A percentile compares a stretch with the other conserved stretches of the same genome.
Evolutionary conservation across 2,888 invertebrate genomes (phyloP).

Genomic region (Leuctra nigra): DNA sequence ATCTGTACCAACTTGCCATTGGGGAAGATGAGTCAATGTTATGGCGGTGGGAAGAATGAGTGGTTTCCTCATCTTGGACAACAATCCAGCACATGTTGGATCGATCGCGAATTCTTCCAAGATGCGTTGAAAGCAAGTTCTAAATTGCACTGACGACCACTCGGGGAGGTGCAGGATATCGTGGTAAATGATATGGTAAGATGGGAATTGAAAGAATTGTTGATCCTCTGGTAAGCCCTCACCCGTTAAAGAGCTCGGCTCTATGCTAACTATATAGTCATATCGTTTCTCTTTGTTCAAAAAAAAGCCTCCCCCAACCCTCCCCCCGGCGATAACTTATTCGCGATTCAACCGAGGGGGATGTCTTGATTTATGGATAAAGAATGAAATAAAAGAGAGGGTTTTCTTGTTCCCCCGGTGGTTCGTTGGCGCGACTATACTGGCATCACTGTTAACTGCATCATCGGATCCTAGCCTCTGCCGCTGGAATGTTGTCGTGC

Average conservation of each 20-base stretch:
- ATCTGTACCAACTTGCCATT: too few species aligned
- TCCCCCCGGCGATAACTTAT: background rate
- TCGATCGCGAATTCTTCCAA: too few species aligned
- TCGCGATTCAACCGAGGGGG: constrained; percentile 2
- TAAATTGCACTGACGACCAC: too few species aligned
- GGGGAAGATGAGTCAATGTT: background rate
- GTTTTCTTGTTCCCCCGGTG: constrained; percentile 10
- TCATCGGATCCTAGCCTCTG: background rate
- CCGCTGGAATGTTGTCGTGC: background rate
- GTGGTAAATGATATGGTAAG: background rate
- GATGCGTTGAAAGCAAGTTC: too few species aligned
- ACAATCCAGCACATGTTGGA: too few species aligned
- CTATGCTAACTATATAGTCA: constrained; percentile 3
- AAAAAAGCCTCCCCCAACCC: too few species aligned
- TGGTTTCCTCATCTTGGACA: background rate
- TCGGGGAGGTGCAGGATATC: background rate
- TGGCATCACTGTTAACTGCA: constrained; percentile 3
- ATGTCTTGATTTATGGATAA: constrained; percentile 13
- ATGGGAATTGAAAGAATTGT: background rate
- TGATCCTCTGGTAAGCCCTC: background rate
- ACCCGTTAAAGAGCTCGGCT: background rate
- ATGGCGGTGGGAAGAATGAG: background rate
- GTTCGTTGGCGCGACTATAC: background rate
- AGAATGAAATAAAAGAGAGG: constrained; percentile 15
- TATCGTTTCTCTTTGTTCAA: constrained; percentile 8